Conservation (phyloP, 2,113 vertebrate species). For the Cynopterus brachyotis region DNA sequence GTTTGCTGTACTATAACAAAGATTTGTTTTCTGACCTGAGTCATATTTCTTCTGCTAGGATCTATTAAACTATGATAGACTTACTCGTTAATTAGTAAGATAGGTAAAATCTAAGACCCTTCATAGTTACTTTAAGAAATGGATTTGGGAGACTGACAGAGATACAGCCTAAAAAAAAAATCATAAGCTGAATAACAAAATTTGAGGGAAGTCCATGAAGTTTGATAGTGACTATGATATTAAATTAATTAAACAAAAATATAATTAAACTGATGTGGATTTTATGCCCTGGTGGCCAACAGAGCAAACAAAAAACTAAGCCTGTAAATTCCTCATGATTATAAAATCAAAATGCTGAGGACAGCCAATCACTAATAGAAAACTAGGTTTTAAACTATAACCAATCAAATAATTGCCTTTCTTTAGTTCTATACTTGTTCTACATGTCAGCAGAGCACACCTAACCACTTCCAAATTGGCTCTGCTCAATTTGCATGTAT, state of each 20-base stretch:
- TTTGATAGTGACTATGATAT: neutral
- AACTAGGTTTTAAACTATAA: neutral
- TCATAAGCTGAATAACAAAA: neutral
- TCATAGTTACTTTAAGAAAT: neutral
- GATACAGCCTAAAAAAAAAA: neutral
- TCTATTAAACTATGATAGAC: neutral
- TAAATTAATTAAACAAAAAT: neutral
- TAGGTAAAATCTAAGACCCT: neutral
- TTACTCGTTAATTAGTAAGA: neutral
- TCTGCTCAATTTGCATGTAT: neutral
- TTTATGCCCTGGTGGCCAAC: neutral
- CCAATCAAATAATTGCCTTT: neutral
- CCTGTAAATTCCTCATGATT: neutral
- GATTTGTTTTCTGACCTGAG: neutral
- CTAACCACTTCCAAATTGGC: neutral
- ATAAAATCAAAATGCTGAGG: neutral
- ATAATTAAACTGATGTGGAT: neutral
- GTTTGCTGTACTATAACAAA: neutral
- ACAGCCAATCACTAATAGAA: neutral
- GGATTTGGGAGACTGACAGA: neutral
- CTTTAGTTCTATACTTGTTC: neutral
- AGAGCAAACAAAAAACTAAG: neutral
- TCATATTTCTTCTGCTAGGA: neutral
- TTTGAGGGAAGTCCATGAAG: neutral
- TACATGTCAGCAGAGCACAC: neutral